Conservation (phyloP, 2,888 invertebrate genomes). For the Aspidapion aeneum region DNA sequence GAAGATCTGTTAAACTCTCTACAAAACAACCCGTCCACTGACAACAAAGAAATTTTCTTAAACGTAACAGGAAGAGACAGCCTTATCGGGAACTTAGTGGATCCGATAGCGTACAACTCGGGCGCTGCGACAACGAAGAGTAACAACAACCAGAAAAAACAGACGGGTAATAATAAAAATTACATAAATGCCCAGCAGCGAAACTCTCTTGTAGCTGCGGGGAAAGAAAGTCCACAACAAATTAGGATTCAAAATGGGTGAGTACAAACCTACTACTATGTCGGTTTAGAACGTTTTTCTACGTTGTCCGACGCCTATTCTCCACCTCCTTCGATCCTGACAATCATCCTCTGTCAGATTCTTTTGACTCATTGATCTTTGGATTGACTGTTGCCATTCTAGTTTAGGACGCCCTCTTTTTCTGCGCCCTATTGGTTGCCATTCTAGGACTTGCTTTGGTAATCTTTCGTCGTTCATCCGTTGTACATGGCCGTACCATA, state of each 20-base stretch:
- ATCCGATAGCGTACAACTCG: conserved; percentile 35
- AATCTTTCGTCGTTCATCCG: no score
- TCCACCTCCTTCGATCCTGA: no score
- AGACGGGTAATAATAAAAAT: background rate
- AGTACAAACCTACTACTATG: no score
- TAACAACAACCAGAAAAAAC: background rate
- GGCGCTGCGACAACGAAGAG: conserved; percentile 30
- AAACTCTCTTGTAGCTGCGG: background rate
- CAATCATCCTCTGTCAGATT: no score
- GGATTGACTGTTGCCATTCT: no score
- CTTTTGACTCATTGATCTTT: no score
- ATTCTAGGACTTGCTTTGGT: no score
- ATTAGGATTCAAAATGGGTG: background rate
- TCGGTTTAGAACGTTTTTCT: no score
- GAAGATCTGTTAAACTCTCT: conserved; percentile 25
- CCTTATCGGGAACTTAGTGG: conserved; percentile 41
- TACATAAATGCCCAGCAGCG: background rate
- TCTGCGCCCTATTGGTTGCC: no score
- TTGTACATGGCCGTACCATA: no score
- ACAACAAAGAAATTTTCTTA: conserved; percentile 37
- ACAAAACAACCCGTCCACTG: conserved; percentile 14
- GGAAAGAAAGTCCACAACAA: background rate
- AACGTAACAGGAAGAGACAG: conserved; percentile 41
- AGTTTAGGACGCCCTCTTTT: no score
- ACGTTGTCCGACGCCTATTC: no score